Evolutionary conservation across 2,888 invertebrate species (phyloP), one percentile per base, ranked within the genome.

Genomic region (Phlogophora meticulosa): DNA sequence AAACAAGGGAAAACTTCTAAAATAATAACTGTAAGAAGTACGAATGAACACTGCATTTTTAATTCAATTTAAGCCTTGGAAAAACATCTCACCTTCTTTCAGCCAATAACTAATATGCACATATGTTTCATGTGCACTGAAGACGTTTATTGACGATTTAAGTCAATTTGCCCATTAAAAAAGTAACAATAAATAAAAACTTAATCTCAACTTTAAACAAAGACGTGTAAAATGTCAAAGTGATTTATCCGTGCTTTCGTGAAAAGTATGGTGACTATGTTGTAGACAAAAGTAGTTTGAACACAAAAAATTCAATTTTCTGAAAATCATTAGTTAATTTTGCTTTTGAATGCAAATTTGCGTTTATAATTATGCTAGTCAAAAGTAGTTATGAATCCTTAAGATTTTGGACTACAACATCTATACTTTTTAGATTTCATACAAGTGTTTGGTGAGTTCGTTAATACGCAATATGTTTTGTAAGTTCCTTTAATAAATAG

Each of bases 191-290:
- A 74, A 76, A 76, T 75, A 74, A 66, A 74, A 61, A 64, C 52
- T 42, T 78, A 75, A 81, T 78, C 80, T 70, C 55, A 60, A 71
- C 52, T 77, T 73, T 76, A 72, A 81, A 82, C 81, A 85, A 83
- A 83, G 80, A 82, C 77, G 62, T 82, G 81, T 85, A 75, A 82
- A 88, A 87, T 72, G 89, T 88, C 87, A 86, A 59, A 62, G 72
- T 87, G 88, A 89, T 87, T 84, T 85, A 88, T 88, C 80, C 78
- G 71, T 60, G 67, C 69, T 75, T 78, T 81, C 58, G 69, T 70
- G 24, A 53, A 73, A 52, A 53, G 48, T 78, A 63, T 48, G 75
- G 82, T 81, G 67, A 76, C 86, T 63, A 75, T 46, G n/a, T n/a
- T n/a, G n/a, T n/a, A n/a, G n/a, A n/a, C n/a, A n/a, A n/a, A n/a